Base-by-base conservation (phyloP, 2,888 invertebrate species). In the Yponomeuta sedellus region DNA sequence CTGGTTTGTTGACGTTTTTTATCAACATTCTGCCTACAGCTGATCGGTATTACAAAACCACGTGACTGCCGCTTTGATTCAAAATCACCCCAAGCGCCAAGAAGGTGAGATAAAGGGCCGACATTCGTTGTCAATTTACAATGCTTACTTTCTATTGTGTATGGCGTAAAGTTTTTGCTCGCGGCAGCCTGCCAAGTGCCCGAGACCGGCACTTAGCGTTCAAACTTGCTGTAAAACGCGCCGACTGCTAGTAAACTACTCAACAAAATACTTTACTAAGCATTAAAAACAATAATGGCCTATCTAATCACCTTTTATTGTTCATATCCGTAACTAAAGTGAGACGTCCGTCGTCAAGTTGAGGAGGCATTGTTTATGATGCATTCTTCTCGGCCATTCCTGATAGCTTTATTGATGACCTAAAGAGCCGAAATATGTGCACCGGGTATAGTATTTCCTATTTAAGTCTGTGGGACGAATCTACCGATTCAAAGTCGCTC, bases 1-100 rank as follows among this genome's bases (percentile, higher is more conserved):
- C 72, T 73, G 76, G 79, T 80, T 82, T 86, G 82, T 86, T 83
- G 79, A 79, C 71, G 68, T 80, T 85, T 86, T 86, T 86, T 86
- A 74, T 82, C 61, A 69, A 75, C 82, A 86, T 85, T 84, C 86
- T 80, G 71, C 34, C 68, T 77, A 83, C 88, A 88, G 88, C 88
- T 88, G 88, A 88, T 86, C 77, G 74, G 70, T 72, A 82, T 74
- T 84, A 82, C 79, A 83, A 82, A 76, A 69, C 73, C 81, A 81
- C 75, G 75, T 81, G 80, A 77, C 71, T 69, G 67, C 62, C 0
- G 40, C 67, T 44, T 85, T 85, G 83, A 82, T 72, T 70, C 66
- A 67, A 71, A 73, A n/a, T 28, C 64, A 64, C 63, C 63, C 63
- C 44, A 3, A n/a, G 20, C 39, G 12, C 22, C 34, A 34, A 34